These are phyloP conservation scores for Acanthiza pusilla DNA, from an alignment of 2,797 vertebrate genomes.

Conservation along the genomic window DNA sequence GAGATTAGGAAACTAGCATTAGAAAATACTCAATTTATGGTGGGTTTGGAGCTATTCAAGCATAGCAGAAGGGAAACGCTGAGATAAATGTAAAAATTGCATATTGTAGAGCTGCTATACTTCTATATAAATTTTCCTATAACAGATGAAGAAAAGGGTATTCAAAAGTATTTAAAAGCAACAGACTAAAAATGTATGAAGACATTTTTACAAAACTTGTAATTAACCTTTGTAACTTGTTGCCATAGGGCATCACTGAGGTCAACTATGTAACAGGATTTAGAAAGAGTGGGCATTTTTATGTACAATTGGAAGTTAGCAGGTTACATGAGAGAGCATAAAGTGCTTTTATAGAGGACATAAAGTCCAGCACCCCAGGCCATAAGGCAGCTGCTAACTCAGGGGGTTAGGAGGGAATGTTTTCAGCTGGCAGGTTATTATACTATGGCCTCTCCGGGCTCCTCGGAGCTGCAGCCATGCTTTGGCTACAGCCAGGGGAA, in stretches of 20 bases:
- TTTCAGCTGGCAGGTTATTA: not conserved
- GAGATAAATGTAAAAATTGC: not conserved
- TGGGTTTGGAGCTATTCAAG: not conserved
- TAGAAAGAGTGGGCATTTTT: slow-evolving; percentile 1
- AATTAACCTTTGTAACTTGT: not conserved
- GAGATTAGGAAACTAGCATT: not conserved
- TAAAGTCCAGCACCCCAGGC: not conserved
- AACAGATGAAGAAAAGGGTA: not conserved
- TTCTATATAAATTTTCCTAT: not conserved
- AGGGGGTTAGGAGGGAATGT: not conserved
- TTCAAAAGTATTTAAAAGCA: not conserved
- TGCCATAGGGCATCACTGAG: not conserved
- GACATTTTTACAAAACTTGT: not conserved
- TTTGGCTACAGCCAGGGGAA: not conserved
- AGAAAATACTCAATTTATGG: not conserved
- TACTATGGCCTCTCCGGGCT: fast-evolving
- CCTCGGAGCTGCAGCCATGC: not conserved
- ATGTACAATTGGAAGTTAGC: not conserved
- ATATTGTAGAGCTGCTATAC: not conserved
- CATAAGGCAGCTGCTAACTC: not conserved
- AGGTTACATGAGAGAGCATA: not conserved
- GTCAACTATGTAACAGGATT: not conserved
- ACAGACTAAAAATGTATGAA: not conserved
- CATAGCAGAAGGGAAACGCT: not conserved
- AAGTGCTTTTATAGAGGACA: slow-evolving; percentile 20